Conservation (phyloP, 2,113 vertebrate species). For the Morphnarchus princeps region DNA sequence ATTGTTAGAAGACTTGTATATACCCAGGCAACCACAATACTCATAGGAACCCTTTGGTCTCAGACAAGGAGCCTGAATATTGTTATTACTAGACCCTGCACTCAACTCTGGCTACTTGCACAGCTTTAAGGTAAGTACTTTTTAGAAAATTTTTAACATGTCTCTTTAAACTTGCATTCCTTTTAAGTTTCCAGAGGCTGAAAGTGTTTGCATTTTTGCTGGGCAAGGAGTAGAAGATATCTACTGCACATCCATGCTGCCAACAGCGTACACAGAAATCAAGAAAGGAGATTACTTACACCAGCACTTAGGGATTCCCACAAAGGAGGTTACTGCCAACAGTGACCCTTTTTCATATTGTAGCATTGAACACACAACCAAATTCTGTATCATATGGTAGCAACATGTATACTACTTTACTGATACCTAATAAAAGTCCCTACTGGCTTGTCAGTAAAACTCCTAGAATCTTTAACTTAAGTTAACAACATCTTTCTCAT, state of each 20-base stretch:
- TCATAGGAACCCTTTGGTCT: background rate
- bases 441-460: background rate
- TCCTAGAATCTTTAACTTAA: background rate
- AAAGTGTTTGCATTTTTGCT: background rate
- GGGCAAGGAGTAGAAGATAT: background rate
- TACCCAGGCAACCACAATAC: background rate
- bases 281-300: background rate
- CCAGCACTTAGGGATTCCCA: background rate
- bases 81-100: background rate
- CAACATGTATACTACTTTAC: background rate
- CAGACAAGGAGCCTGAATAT: background rate
- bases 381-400: background rate
- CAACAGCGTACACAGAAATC: background rate
- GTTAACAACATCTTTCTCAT: background rate
- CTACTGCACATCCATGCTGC: background rate
- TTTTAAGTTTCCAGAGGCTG: background rate
- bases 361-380: background rate
- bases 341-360: background rate
- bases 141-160: no score
- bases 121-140: background rate
- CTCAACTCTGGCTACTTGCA: background rate
- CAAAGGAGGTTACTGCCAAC: background rate
- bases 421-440: background rate
- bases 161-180: background rate
- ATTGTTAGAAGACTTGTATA: background rate